A percentile compares a stretch with the other conserved stretches of the same genome.
Evolutionary conservation across 1,140 invertebrate genomes (phyloP).

Genomic region (Laodelphax striatellus): DNA sequence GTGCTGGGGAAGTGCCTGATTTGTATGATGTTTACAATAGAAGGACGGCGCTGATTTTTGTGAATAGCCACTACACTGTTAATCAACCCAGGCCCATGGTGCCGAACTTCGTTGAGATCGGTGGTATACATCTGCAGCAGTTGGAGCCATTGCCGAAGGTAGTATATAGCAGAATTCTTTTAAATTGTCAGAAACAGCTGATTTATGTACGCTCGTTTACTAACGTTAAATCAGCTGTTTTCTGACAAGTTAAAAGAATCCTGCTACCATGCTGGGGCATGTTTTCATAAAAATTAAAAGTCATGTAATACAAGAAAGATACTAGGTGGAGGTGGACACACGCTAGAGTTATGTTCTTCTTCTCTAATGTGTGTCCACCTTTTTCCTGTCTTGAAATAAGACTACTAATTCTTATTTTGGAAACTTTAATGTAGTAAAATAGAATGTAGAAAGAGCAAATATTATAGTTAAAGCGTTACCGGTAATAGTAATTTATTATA

Average conservation of each 20-base stretch:
- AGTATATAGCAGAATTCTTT: not conserved
- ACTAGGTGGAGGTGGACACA: conserved; percentile 25
- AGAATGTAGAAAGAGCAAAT: no score
- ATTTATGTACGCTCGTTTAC: no score
- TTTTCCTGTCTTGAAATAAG: no score
- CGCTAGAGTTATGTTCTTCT: conserved; percentile 30
- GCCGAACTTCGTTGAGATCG: conserved; percentile 42
- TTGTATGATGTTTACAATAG: conserved; percentile 28
- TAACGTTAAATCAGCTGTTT: no score
- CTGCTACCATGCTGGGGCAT: no score
- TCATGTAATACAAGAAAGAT: conserved; percentile 16
- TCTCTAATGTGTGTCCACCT: conserved; percentile 14
- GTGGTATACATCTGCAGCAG: conserved; percentile 39
- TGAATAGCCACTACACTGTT: conserved; percentile 41
- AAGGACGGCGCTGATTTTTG: conserved; percentile 37
- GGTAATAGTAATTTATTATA: no score
- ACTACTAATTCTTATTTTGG: no score
- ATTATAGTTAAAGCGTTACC: no score
- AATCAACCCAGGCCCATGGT: conserved; percentile 34
- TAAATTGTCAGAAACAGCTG: no score
- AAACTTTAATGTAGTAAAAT: no score
- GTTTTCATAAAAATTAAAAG: no score
- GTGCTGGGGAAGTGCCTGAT: conserved; percentile 31
- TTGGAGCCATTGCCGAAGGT: conserved; percentile 15
- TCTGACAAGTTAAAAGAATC: no score